A percentile compares a stretch with the other conserved stretches of the same genome.
phyloP scores from a whole-genome alignment of 2,888 invertebrate species.

The Biston stratarius region DNA sequence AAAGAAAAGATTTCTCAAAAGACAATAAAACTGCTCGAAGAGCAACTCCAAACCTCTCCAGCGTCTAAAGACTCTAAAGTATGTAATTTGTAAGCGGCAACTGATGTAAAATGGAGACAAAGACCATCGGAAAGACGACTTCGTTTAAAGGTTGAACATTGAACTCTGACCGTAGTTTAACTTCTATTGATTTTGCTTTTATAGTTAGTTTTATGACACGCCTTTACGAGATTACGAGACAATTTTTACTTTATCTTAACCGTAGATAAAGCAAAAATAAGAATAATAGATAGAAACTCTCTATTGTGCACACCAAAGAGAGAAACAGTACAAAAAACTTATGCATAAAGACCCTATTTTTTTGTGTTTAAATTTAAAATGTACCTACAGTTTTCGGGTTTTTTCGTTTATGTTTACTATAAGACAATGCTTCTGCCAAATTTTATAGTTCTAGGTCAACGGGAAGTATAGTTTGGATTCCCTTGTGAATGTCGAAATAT shows the following conservation, averaged over 20 bases:
- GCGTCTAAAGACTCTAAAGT: slow-evolving; percentile 22
- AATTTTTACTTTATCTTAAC: background rate
- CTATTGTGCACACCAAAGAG: too few relatives aligned
- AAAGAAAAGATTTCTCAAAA: slow-evolving; percentile 6
- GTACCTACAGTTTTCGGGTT: too few relatives aligned
- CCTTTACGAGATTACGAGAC: background rate
- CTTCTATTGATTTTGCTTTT: slow-evolving; percentile 31
- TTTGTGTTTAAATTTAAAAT: too few relatives aligned
- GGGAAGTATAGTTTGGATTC: too few relatives aligned
- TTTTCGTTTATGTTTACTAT: too few relatives aligned
- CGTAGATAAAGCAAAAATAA: too few relatives aligned
- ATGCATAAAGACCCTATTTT: too few relatives aligned
- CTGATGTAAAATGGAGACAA: slow-evolving; percentile 36
- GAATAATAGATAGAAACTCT: too few relatives aligned
- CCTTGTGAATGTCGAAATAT: too few relatives aligned
- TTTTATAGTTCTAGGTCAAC: too few relatives aligned
- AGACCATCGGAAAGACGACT: slow-evolving; percentile 27
- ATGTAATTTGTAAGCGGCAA: slow-evolving; percentile 36
- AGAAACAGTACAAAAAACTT: too few relatives aligned
- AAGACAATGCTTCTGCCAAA: too few relatives aligned
- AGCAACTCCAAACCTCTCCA: slow-evolving; percentile 8
- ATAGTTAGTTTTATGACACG: slow-evolving; percentile 16
- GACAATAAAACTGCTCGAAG: slow-evolving; percentile 4
- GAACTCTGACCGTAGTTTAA: slow-evolving; percentile 33
- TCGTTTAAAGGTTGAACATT: slow-evolving; percentile 36